Conservation (phyloP, 1,140 invertebrate species). For the Caenorhabditis latens region DNA sequence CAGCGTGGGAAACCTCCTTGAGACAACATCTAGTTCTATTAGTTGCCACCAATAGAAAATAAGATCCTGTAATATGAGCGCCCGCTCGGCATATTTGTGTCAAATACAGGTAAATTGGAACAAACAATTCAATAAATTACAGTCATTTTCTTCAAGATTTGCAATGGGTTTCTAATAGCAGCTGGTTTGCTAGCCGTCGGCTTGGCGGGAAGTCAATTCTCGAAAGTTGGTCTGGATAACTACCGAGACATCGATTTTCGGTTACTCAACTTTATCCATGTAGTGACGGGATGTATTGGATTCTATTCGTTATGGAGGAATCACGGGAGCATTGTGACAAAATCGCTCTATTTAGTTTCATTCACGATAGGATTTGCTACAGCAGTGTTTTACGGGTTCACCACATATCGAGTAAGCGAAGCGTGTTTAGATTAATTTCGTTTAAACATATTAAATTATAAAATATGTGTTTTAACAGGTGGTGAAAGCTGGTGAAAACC, state of each 20-base stretch:
- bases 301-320: constrained; percentile 72
- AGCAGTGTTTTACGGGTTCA: constrained; percentile 76
- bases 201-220: constrained; percentile 74
- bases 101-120: constrained; percentile 66
- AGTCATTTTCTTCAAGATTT: constrained; percentile 65
- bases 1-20: constrained; percentile 24
- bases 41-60: not conserved
- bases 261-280: constrained; percentile 70
- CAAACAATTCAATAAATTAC: not conserved
- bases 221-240: constrained; percentile 73
- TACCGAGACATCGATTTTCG: constrained; percentile 76
- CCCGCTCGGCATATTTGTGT: constrained; percentile 65
- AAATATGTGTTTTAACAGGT: constrained; percentile 62
- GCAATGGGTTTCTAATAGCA: constrained; percentile 73
- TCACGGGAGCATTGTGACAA: constrained; percentile 75
- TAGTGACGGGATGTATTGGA: constrained; percentile 69
- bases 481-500: constrained; percentile 70
- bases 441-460: not conserved
- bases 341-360: constrained; percentile 72
- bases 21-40: constrained; percentile 16
- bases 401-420: constrained; percentile 71
- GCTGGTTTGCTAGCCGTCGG: constrained; percentile 73
- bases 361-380: constrained; percentile 70
- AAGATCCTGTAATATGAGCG: constrained; percentile 61
- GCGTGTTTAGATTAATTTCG: not conserved